Conservation (phyloP, 2,113 vertebrate species). For the Burhinus bistriatus region DNA sequence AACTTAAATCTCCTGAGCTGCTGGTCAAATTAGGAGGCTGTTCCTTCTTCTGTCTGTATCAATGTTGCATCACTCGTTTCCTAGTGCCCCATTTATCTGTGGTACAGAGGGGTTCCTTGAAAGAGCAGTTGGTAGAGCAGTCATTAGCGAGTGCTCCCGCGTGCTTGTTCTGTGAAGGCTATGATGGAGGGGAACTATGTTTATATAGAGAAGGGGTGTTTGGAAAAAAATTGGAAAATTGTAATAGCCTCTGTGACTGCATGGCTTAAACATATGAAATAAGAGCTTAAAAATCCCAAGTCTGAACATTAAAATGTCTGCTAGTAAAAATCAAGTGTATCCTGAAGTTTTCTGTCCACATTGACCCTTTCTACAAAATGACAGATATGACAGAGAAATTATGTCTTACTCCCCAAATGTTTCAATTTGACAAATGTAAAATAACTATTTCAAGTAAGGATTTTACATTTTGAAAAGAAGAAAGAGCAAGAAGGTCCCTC, state of each 20-base stretch:
- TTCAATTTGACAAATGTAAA: not conserved
- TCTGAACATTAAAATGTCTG: not conserved
- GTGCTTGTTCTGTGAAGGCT: not conserved
- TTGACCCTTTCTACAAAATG: not conserved
- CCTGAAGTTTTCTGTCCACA: not conserved
- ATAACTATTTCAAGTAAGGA: not conserved
- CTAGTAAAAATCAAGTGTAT: not conserved
- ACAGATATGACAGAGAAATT: not conserved
- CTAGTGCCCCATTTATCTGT: not conserved
- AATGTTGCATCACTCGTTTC: not conserved
- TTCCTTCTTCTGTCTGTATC: not conserved
- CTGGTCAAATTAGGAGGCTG: not conserved
- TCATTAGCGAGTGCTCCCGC: fast-evolving
- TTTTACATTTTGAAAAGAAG: not conserved
- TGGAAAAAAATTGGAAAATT: not conserved
- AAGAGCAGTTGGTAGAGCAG: not conserved
- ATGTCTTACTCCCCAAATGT: not conserved
- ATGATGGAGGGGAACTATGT: fast-evolving
- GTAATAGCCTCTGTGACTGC: not conserved
- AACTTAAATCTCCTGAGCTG: not conserved
- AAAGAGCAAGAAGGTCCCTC: not conserved
- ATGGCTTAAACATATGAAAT: not conserved
- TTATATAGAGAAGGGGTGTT: not conserved
- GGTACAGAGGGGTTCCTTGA: not conserved
- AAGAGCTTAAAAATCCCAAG: not conserved